Conservation (phyloP, 2,797 vertebrate species). For the Scleropages formosus region DNA sequence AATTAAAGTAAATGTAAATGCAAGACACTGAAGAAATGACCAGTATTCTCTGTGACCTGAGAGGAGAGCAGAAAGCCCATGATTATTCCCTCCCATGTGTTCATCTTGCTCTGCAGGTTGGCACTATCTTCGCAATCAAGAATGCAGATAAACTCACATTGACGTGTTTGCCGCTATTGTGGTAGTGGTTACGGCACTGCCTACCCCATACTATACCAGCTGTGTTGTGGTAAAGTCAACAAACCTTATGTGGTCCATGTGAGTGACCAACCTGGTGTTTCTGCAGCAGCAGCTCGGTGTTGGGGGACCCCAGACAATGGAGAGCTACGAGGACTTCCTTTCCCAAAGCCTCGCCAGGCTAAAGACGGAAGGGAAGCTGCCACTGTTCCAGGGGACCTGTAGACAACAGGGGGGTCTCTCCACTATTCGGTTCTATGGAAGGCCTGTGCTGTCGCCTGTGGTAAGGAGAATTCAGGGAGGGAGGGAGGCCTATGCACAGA, state of each 20-base stretch:
- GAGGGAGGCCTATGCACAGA: background rate
- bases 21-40: too few species aligned
- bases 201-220: background rate
- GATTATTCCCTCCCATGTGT: slow-evolving; percentile 43
- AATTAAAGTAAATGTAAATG: too few species aligned
- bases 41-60: background rate
- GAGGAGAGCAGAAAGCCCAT: background rate
- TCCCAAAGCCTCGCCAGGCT: slow-evolving; percentile 70
- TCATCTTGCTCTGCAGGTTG: slow-evolving; percentile 40
- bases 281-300: too few species aligned
- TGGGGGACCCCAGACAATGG: slow-evolving; percentile 71
- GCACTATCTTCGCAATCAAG: slow-evolving; percentile 23
- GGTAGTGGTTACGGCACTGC: background rate
- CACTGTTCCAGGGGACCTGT: slow-evolving; percentile 44
- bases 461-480: slow-evolving; percentile 63
- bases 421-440: slow-evolving; percentile 77
- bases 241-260: too few species aligned
- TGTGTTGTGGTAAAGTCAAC: slow-evolving; percentile 16
- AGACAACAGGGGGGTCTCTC: slow-evolving; percentile 62
- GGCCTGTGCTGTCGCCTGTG: slow-evolving; percentile 81
- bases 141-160: slow-evolving; percentile 35
- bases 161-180: background rate
- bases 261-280: too few species aligned
- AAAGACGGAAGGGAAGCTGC: slow-evolving; percentile 58
- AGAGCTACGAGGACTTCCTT: slow-evolving; percentile 85